Evolutionary conservation across 2,888 invertebrate species (phyloP).

Genomic region (Micropterix aruncella): DNA sequence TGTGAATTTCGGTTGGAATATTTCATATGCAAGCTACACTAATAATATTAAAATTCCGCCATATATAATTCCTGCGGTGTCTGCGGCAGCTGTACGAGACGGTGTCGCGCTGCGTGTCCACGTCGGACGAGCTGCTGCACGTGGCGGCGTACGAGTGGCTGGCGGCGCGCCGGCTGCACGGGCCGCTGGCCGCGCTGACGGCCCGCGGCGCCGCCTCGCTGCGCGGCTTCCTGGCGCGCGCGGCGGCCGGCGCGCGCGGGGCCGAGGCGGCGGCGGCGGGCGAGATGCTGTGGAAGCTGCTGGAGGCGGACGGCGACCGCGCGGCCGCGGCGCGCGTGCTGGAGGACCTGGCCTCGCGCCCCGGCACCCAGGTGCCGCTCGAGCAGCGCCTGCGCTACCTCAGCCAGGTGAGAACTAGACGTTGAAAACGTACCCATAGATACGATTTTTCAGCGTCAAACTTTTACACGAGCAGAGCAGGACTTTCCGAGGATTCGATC

Average conservation of each 20-base stretch:
- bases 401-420: not conserved
- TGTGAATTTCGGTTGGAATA: too few species aligned
- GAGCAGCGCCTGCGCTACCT: not conserved
- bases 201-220: slow-evolving; percentile 54
- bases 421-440: too few species aligned
- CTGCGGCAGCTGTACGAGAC: slow-evolving; percentile 22
- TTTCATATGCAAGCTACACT: too few species aligned
- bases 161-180: slow-evolving; percentile 57
- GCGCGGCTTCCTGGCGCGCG: slow-evolving; percentile 59
- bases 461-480: too few species aligned
- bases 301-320: slow-evolving; percentile 85
- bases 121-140: slow-evolving; percentile 79
- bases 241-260: slow-evolving; percentile 39
- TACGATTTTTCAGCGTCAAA: too few species aligned
- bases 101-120: slow-evolving; percentile 50
- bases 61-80: not conserved
- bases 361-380: slow-evolving; percentile 27
- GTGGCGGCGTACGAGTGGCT: slow-evolving; percentile 91
- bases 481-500: too few species aligned
- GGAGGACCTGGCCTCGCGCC: slow-evolving; percentile 68
- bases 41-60: too few species aligned
- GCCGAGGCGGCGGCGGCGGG: slow-evolving; percentile 46
- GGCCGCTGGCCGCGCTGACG: slow-evolving; percentile 49
- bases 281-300: slow-evolving; percentile 91
- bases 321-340: slow-evolving; percentile 85